These are phyloP conservation scores for Coracopsis vasa DNA, from an alignment of 2,113 vertebrate species.

Conservation along the genomic window DNA sequence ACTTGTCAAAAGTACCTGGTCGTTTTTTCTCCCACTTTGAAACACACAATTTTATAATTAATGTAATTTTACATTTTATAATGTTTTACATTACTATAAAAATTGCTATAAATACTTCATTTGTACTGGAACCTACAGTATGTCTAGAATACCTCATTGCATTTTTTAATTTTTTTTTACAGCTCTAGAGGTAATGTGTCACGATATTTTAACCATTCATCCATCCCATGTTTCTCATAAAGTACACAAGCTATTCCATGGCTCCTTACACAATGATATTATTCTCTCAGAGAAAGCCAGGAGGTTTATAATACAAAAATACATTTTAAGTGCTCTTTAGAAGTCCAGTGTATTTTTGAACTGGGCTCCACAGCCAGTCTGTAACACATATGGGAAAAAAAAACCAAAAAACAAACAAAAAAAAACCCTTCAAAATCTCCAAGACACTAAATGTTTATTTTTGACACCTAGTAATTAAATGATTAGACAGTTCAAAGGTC, in stretches of 20 bases:
- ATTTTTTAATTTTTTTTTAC: background rate
- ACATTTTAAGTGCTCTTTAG: background rate
- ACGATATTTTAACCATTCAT: background rate
- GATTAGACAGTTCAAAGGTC: background rate
- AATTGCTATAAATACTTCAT: background rate
- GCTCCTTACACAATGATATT: background rate
- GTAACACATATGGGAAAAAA: background rate
- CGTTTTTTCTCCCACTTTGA: background rate
- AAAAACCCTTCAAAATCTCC: background rate
- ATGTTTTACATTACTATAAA: background rate
- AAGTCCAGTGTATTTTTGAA: background rate
- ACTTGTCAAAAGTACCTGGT: background rate
- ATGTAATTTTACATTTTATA: background rate
- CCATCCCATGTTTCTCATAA: background rate
- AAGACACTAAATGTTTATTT: background rate
- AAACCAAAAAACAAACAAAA: background rate
- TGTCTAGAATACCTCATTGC: background rate
- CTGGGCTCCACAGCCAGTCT: background rate
- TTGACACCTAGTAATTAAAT: background rate
- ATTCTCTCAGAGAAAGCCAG: background rate
- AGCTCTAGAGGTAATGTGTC: background rate
- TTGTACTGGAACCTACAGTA: background rate
- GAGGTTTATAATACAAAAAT: background rate
- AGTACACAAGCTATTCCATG: background rate
- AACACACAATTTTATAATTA: background rate